Conservation (phyloP, 2,888 invertebrate species). For the Spatulosminthurus flaviceps region DNA sequence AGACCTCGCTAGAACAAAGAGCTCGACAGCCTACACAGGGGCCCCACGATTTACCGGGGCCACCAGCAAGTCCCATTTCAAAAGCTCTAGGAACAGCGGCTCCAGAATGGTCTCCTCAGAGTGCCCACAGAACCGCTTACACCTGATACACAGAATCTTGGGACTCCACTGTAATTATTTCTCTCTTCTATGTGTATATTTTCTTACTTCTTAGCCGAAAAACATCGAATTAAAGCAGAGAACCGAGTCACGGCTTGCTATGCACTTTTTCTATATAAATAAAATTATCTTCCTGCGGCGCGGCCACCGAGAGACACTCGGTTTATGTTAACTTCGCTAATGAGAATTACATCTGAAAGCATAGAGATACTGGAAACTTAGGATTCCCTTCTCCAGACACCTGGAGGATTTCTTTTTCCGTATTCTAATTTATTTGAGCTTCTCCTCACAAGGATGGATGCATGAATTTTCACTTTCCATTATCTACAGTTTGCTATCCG, state of each 20-base stretch:
- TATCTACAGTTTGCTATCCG: background rate
- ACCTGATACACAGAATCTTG: constrained; percentile 19
- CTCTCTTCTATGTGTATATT: background rate
- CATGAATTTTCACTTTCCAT: constrained; percentile 12
- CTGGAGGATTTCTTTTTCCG: background rate
- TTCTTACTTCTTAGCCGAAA: background rate
- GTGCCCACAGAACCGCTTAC: background rate
- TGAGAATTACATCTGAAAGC: background rate
- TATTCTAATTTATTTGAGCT: background rate
- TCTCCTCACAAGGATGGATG: background rate
- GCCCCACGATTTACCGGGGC: background rate
- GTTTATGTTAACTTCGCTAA: background rate
- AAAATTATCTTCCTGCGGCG: constrained; percentile 23
- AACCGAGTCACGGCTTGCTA: constrained; percentile 28
- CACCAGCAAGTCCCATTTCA: background rate
- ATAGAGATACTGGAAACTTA: background rate
- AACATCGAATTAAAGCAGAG: background rate
- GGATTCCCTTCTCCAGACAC: background rate
- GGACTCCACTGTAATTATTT: background rate
- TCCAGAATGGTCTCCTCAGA: background rate
- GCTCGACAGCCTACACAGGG: background rate
- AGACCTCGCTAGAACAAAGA: background rate
- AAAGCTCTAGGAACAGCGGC: background rate
- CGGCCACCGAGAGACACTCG: constrained; percentile 40
- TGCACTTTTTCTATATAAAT: background rate